A percentile compares a stretch with the other conserved stretches of the same genome.
Evolutionary conservation across 2,797 vertebrate species (phyloP).

Genomic region (Micrastur ruficollis): DNA sequence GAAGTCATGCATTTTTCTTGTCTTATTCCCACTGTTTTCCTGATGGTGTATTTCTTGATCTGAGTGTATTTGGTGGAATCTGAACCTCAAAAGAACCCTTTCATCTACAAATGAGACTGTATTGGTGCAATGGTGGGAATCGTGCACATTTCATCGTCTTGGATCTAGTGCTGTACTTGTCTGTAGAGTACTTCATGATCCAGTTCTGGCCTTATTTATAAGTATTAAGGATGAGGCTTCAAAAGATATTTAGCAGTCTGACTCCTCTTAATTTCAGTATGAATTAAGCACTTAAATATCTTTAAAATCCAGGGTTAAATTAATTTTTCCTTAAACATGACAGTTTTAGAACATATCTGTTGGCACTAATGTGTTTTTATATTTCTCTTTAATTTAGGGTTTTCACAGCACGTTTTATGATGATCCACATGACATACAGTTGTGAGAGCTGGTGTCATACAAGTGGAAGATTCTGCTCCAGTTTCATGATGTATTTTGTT

Average conservation of each 20-base stretch:
- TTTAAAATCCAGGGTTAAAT: background rate
- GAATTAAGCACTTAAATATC: background rate
- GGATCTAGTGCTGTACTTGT: background rate
- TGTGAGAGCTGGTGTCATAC: background rate
- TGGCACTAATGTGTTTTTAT: background rate
- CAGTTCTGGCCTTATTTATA: background rate
- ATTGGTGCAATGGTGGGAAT: background rate
- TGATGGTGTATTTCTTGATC: background rate
- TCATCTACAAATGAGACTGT: background rate
- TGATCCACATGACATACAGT: background rate
- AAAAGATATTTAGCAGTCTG: background rate
- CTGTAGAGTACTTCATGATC: background rate
- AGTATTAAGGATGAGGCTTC: background rate
- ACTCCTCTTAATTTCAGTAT: background rate
- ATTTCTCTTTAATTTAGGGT: background rate
- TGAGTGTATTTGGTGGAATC: background rate
- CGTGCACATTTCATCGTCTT: background rate
- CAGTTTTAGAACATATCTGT: background rate
- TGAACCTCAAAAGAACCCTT: background rate
- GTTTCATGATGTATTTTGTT: background rate
- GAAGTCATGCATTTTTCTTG: background rate
- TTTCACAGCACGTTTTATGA: background rate
- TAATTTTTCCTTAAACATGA: background rate
- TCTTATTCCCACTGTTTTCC: background rate
- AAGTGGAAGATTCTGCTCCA: background rate